Percentiles rank a stretch among this genome's conserved stretches.
Evolutionary conservation across 2,888 invertebrate genomes (phyloP).

Genomic region (Thymelicus acteon): DNA sequence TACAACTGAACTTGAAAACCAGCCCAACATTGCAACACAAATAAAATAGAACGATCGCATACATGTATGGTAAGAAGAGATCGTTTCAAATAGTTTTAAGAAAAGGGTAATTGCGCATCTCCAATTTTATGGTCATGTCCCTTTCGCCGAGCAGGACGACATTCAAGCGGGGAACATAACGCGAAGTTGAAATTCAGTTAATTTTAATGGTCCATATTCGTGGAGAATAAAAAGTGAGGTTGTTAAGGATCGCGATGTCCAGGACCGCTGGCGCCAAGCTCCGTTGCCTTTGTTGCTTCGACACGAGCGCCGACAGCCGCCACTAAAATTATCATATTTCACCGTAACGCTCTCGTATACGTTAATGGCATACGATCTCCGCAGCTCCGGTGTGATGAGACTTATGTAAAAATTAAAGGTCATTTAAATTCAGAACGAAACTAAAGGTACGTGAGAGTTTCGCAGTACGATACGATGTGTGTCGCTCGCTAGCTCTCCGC

Average conservation of each 20-base stretch:
- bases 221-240: slow-evolving; percentile 70
- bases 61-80: neutral
- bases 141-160: slow-evolving; percentile 19
- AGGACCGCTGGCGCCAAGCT: slow-evolving; percentile 72
- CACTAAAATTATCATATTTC: slow-evolving; percentile 71
- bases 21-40: neutral
- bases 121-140: slow-evolving; percentile 25
- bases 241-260: slow-evolving; percentile 60
- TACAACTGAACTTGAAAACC: neutral
- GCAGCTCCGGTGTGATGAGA: slow-evolving; percentile 4
- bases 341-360: slow-evolving; percentile 67
- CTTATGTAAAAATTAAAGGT: slow-evolving; percentile 15
- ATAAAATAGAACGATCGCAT: neutral
- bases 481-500: neutral
- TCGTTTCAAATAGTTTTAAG: slow-evolving; percentile 11
- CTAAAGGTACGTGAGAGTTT: neutral
- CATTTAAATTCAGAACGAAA: slow-evolving; percentile 26
- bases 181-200: slow-evolving; percentile 63
- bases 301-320: neutral
- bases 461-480: slow-evolving; percentile 3
- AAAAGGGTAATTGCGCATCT: slow-evolving; percentile 11
- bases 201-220: slow-evolving; percentile 70
- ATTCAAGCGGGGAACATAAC: slow-evolving; percentile 39
- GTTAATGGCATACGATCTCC: slow-evolving; percentile 48
- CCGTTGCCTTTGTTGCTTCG: slow-evolving; percentile 46